These are phyloP conservation scores for Gorilla gorilla DNA, from an alignment of 2,113 vertebrate species.

Conservation along the genomic window DNA sequence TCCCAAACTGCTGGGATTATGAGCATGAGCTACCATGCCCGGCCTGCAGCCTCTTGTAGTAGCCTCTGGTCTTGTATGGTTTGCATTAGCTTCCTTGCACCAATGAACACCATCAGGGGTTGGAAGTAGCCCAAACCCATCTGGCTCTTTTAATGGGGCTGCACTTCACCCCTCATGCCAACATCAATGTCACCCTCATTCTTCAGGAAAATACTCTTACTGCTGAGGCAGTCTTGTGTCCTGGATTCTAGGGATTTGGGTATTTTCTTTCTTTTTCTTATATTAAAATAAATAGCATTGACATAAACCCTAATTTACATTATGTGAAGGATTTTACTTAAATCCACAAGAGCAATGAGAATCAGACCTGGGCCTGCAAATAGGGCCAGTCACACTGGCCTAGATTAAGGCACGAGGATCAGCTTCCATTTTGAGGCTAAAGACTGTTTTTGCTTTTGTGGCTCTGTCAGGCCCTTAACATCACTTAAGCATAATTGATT, in stretches of 20 bases:
- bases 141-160: not conserved
- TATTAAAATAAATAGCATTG: slow-evolving; percentile 59
- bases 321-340: slow-evolving; percentile 52
- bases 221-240: not conserved
- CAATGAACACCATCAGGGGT: not conserved
- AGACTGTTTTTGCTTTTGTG: slow-evolving; percentile 45
- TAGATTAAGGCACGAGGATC: slow-evolving; percentile 45
- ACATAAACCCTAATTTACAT: slow-evolving; percentile 56
- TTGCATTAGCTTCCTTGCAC: not conserved
- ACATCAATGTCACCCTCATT: not conserved
- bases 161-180: not conserved
- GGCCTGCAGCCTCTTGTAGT: not conserved
- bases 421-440: slow-evolving; percentile 28
- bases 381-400: slow-evolving; percentile 42
- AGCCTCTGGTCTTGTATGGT: not conserved
- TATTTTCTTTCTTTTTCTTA: not conserved
- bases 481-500: slow-evolving; percentile 59
- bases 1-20: no score
- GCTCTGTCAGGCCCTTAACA: slow-evolving; percentile 20
- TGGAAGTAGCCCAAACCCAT: not conserved
- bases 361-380: slow-evolving; percentile 47
- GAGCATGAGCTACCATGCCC: no score
- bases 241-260: slow-evolving; percentile 2
- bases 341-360: slow-evolving; percentile 57
- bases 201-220: not conserved